Evolutionary conservation across 2,113 vertebrate genomes (phyloP), one percentile per base, ranked within the genome.

Genomic region (Corythaeola cristata): DNA sequence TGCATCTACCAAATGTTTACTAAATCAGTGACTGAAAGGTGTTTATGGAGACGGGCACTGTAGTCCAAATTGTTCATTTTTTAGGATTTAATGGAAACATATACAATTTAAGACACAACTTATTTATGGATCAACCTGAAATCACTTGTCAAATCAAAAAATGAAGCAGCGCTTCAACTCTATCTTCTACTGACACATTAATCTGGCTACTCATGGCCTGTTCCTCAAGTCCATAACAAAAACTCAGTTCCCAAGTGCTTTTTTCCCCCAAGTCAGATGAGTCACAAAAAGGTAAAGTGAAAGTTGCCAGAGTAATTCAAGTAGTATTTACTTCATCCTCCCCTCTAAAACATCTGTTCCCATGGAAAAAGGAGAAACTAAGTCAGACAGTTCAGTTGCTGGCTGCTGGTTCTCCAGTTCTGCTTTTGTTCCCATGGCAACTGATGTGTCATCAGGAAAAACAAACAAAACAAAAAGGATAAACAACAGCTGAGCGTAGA

Each of bases 341-440:
- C 82, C 47, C 72, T 75, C 44, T 55, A 59, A 82, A 79, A 88
- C 59, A 88, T 44, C 45, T 50, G 62, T 58, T 95, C 89, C 80
- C 58, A 71, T 69, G 80, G 78, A 95, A 97, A 96, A 32, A 89
- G 56, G 39, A 90, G 71, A 92, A 96, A 95, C 30, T 83, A 67
- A 71, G 85, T 82, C 87, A 95, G 67, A 85, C 44, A 86, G 56
- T 92, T 94, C 69, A 93, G 63, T 33, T 88, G 63, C 75, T 89
- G 69, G 56, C 55, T 93, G 45, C 49, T 78, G 78, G 63, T 52
- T 95, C 72, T 74, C 71, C 52, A 60, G 66, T 58, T 95, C 77
- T 60, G 77, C 28, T 94, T 93, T 69, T 88, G 89, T 95, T 97
- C 89, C 94, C 95, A 79, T 73, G 73, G 88, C 89, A 98, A 97